Evolutionary conservation across 2,113 vertebrate genomes (phyloP), one percentile per base, ranked within the genome.

Genomic region (Gorsachius goisagi): DNA sequence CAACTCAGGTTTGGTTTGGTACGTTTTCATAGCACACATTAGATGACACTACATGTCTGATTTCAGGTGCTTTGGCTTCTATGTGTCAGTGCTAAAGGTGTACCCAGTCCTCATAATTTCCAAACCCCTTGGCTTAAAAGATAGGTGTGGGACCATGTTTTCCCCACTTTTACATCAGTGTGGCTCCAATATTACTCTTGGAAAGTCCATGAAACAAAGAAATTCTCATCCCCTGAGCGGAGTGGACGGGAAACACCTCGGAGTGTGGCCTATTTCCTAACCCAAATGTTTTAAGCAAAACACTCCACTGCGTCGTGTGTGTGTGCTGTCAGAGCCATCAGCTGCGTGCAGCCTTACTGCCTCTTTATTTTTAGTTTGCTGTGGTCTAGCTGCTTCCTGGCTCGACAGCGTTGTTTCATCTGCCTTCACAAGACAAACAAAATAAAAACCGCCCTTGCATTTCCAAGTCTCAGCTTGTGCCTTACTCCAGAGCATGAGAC

Each of bases 331-430:
- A 88, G 89, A 89, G 41, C 39, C 45, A 53, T 8, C 59, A 64
- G 58, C 59, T n/a, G 4, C 15, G 21, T 33, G 52, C 35, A 76
- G 53, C 35, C 83, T 88, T 16, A 22, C n/a, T 58, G 30, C 26
- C 66, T 82, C 39, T 87, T 88, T 96, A 95, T 93, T 97, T 98
- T 95, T 82, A 96, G 93, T 79, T 84, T 88, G 81, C 72, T 78
- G 85, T 67, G 78, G 85, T 95, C 85, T 90, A 44, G 88, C 88
- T 85, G 41, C 74, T 95, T 97, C 84, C 97, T 89, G 72, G 52
- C 89, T 94, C 5, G 0, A 92, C 53, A 77, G 16, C 1, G 5
- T 26, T 81, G 47, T 67, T 94, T 72, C 89, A 91, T 84, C 58
- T 44, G 60, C 60, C 53, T 93, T 90, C 89, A 59, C 44, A 85